Percentiles rank a stretch among this genome's conserved stretches.
These are phyloP conservation scores for Alauda arvensis DNA, from an alignment of 2,797 vertebrate species.

Conservation along the genomic window DNA sequence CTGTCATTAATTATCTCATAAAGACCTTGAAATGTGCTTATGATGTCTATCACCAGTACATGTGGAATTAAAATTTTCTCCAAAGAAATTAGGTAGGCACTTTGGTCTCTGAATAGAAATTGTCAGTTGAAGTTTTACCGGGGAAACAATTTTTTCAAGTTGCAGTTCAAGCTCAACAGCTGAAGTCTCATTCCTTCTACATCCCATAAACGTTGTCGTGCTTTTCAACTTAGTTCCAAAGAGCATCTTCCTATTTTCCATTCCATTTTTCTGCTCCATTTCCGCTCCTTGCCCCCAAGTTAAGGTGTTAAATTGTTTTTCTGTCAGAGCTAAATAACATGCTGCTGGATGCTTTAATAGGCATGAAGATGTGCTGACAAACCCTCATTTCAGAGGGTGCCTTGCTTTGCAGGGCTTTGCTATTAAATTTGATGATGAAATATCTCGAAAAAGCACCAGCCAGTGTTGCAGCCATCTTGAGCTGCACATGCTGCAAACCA, in stretches of 20 bases:
- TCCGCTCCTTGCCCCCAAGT: slow-evolving; percentile 2
- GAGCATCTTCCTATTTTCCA: background rate
- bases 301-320: slow-evolving; percentile 36
- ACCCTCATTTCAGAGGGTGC: background rate
- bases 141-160: background rate
- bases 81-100: background rate
- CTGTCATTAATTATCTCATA: slow-evolving; percentile 24
- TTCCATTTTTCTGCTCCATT: slow-evolving; percentile 12
- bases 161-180: background rate
- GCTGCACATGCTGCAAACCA: background rate
- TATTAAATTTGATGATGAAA: background rate
- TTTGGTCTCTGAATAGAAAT: background rate
- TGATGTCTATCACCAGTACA: background rate
- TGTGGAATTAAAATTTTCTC: background rate
- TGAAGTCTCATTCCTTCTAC: background rate
- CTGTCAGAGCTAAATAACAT: background rate
- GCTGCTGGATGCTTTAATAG: background rate
- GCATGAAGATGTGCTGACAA: background rate
- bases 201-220: accelerated
- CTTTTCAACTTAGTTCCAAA: background rate
- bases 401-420: background rate
- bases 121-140: background rate
- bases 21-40: slow-evolving; percentile 22
- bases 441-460: background rate
- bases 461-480: background rate